A percentile compares a stretch with the other conserved stretches of the same genome.
Evolutionary conservation across 2,888 invertebrate species (phyloP).

Genomic region (Siphonodentalium dalli): DNA sequence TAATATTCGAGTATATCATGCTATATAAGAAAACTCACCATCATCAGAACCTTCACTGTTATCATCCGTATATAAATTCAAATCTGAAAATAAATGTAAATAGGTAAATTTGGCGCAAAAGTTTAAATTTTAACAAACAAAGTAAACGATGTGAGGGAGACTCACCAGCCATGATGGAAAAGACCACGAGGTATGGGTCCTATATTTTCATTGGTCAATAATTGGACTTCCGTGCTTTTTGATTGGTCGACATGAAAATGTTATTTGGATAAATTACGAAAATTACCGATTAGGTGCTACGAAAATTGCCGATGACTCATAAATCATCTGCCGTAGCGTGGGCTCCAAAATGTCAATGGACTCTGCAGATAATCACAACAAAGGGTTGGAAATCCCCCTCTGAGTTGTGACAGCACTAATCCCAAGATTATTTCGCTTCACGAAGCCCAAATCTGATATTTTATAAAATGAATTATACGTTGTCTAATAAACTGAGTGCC

Average conservation of each 20-base stretch:
- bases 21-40: constrained; percentile 46
- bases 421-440: too few relatives aligned
- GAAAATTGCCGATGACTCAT: constrained; percentile 47
- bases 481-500: too few relatives aligned
- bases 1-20: constrained; percentile 34
- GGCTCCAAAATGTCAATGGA: constrained; percentile 18
- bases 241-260: constrained; percentile 43
- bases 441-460: too few relatives aligned
- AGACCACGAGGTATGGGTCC: constrained; percentile 53
- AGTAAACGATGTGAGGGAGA: constrained; percentile 56
- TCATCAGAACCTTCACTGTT: constrained; percentile 54
- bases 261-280: constrained; percentile 37
- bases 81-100: constrained; percentile 55
- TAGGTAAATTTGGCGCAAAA: constrained; percentile 37
- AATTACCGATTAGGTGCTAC: constrained; percentile 38
- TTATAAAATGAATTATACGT: too few relatives aligned
- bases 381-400: too few relatives aligned
- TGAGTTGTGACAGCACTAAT: too few relatives aligned
- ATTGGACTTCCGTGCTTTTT: constrained; percentile 26
- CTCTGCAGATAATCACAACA: constrained; percentile 1
- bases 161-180: constrained; percentile 64
- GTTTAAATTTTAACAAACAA: constrained; percentile 50
- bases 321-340: constrained; percentile 8
- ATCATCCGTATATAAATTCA: constrained; percentile 57
- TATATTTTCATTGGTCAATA: constrained; percentile 35